Conservation (phyloP, 2,888 invertebrate genomes). For the Drosophila vallismaia region DNA sequence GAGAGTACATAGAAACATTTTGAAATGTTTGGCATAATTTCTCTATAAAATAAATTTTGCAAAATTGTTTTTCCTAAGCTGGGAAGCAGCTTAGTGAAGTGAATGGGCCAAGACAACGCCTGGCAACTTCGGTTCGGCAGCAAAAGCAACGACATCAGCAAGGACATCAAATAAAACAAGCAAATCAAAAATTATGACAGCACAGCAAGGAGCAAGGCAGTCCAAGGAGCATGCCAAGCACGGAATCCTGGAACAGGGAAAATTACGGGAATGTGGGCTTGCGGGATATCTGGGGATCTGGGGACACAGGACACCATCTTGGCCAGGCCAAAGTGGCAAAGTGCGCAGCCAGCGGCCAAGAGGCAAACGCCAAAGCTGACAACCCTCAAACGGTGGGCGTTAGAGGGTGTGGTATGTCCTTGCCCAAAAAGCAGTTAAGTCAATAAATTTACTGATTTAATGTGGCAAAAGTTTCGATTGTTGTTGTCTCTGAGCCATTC, state of each 20-base stretch:
- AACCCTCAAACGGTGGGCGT: conserved; percentile 30
- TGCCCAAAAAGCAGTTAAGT: conserved; percentile 72
- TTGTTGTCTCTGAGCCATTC: conserved; percentile 44
- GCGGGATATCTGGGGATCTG: background rate
- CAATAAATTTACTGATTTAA: conserved; percentile 80
- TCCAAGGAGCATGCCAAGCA: conserved; percentile 38
- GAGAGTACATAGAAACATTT: conserved; percentile 76
- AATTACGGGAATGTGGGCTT: background rate
- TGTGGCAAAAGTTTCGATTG: conserved; percentile 81
- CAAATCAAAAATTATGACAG: conserved; percentile 80
- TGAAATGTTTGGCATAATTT: conserved; percentile 82
- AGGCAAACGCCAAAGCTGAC: conserved; percentile 62
- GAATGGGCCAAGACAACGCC: conserved; percentile 23
- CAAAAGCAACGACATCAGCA: conserved; percentile 45
- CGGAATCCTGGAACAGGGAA: conserved; percentile 15
- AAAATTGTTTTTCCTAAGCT: conserved; percentile 81
- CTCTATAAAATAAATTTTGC: conserved; percentile 83
- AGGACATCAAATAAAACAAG: conserved; percentile 81
- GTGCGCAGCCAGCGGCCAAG: conserved; percentile 58
- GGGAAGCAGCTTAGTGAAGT: conserved; percentile 63
- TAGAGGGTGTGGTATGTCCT: conserved; percentile 53
- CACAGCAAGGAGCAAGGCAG: conserved; percentile 70
- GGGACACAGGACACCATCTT: conserved; percentile 25
- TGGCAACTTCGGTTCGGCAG: conserved; percentile 35
- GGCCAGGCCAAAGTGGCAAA: conserved; percentile 49